Evolutionary conservation across 2,113 vertebrate species (phyloP), one percentile per base, ranked within the genome.

Genomic region (Trogon surrucura): DNA sequence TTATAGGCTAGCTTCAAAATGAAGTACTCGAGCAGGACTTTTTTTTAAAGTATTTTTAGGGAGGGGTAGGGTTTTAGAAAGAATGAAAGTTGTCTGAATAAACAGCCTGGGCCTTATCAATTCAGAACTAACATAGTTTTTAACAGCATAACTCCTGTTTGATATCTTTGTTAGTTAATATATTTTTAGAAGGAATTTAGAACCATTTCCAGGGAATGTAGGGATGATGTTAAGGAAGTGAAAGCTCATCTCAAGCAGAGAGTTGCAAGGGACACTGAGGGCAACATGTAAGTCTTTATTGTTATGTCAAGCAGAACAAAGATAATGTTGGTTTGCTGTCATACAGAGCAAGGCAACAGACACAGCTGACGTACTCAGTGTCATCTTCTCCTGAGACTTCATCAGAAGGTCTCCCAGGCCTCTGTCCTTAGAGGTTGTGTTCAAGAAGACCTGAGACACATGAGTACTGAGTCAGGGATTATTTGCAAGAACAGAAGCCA

Each of bases 21-120:
- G 0, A 14, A 54, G 30, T 36, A 54, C 16, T 56, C 16, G 13
- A 53, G 5, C 1, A n/a, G n/a, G 9, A n/a, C 4, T 17, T 50
- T 69, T 89, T 64, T 21, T 18, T 25, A 6, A 13, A 69, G 4
- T 23, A 25, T 48, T 3, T 30, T 79, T 72, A 53, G 36, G 9
- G 19, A 73, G 10, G 9, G 48, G 2, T 77, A 18, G 17, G 10
- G n/a, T 64, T 92, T 85, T 44, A 47, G 15, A 6, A 85, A 73
- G 41, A 67, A 56, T 32, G 5, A 67, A 89, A 60, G 79, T 20
- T 23, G 8, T 34, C n/a, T 51, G 5, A 82, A 48, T 64, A 10
- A 67, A 19, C 3, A 30, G 26, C 16, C 16, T 73, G 41, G 18
- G 27, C 7, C 11, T 58, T 10, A 50, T 16, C 12, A 64, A 7